A percentile compares a stretch with the other conserved stretches of the same genome.
phyloP scores from a whole-genome alignment of 2,888 invertebrate species.

The Melanargia galathea region DNA sequence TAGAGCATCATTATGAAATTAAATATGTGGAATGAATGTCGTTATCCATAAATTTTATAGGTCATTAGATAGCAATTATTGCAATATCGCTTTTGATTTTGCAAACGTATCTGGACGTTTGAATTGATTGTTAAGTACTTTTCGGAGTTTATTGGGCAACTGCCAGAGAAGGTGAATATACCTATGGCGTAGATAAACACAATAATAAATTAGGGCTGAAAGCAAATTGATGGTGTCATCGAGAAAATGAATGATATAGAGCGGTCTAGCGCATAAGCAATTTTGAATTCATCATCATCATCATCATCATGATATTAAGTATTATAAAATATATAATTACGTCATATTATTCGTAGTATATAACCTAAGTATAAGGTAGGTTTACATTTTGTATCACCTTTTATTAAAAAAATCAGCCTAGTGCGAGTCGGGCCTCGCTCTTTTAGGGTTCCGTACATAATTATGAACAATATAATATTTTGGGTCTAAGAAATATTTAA shows the following conservation, averaged over 20 bases:
- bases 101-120: conserved; percentile 30
- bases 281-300: too few relatives aligned
- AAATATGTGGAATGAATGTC: conserved; percentile 48
- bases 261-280: conserved; percentile 11
- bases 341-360: too few relatives aligned
- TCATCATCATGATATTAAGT: conserved; percentile 11
- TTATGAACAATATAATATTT: too few relatives aligned
- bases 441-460: too few relatives aligned
- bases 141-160: conserved; percentile 48
- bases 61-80: conserved; percentile 29
- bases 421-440: too few relatives aligned
- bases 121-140: conserved; percentile 32
- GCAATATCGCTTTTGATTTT: conserved; percentile 23
- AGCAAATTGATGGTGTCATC: conserved; percentile 40
- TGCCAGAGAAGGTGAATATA: conserved; percentile 58
- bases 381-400: too few relatives aligned
- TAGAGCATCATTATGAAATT: conserved; percentile 50
- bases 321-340: too few relatives aligned
- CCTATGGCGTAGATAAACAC: conserved; percentile 50
- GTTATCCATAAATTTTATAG: conserved; percentile 40
- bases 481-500: too few relatives aligned
- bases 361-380: too few relatives aligned
- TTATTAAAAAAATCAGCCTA: too few relatives aligned
- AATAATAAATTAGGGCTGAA: conserved; percentile 44
- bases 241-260: conserved; percentile 34